phyloP scores from a whole-genome alignment of 1,140 invertebrate genomes.

The Drosophila jambulina region DNA sequence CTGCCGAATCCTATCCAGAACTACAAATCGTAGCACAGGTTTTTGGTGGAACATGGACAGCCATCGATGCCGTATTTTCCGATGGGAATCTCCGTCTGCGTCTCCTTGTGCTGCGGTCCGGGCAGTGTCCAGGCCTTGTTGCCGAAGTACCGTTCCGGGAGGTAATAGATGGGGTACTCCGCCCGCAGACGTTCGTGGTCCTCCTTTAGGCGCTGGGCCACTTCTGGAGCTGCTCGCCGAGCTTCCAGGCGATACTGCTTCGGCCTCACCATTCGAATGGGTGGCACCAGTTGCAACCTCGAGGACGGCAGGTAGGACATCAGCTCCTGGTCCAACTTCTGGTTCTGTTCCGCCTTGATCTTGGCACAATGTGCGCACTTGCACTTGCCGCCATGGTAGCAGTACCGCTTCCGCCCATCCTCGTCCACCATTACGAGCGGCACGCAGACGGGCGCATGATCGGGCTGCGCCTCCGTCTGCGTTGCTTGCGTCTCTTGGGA shows the following conservation, averaged over 20 bases:
- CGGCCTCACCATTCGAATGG: slow-evolving; percentile 48
- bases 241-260: slow-evolving; percentile 57
- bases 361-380: slow-evolving; percentile 42
- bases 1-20: background rate
- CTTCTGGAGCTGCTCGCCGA: slow-evolving; percentile 22
- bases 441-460: slow-evolving; percentile 27
- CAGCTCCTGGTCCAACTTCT: slow-evolving; percentile 52
- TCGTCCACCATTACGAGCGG: slow-evolving; percentile 61
- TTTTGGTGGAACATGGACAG: slow-evolving; percentile 63
- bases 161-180: slow-evolving; percentile 50
- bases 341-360: slow-evolving; percentile 25
- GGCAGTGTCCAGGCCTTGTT: slow-evolving; percentile 9
- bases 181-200: slow-evolving; percentile 50
- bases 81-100: slow-evolving; percentile 59
- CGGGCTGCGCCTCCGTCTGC: slow-evolving; percentile 51
- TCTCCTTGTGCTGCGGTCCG: slow-evolving; percentile 46
- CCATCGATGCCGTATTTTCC: slow-evolving; percentile 67
- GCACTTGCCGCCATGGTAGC: slow-evolving; percentile 74
- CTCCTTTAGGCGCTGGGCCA: slow-evolving; percentile 34
- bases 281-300: slow-evolving; percentile 41
- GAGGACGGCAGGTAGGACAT: slow-evolving; percentile 28
- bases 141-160: slow-evolving; percentile 50
- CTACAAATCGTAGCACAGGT: slow-evolving; percentile 57
- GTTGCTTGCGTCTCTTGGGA: slow-evolving; percentile 27
- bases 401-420: slow-evolving; percentile 60